These are phyloP conservation scores for Melozone crissalis DNA, from an alignment of 2,113 vertebrate species.

Conservation along the genomic window DNA sequence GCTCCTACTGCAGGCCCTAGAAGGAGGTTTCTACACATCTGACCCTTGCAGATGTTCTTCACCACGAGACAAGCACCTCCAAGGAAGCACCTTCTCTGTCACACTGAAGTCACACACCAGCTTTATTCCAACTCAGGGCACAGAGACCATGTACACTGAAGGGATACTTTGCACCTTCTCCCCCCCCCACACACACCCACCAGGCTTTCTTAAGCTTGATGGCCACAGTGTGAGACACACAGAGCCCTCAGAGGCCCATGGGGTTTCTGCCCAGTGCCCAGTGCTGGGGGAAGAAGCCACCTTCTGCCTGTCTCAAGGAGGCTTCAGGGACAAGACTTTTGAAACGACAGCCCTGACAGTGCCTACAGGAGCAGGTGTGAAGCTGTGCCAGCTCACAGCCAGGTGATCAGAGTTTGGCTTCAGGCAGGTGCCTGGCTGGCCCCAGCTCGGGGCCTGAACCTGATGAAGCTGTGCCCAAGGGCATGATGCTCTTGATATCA, in stretches of 20 bases:
- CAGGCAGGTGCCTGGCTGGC: not conserved
- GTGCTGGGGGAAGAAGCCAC: not conserved
- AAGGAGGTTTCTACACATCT: not conserved
- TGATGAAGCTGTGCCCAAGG: rapidly evolving
- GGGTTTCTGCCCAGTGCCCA: not conserved
- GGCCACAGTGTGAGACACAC: rapidly evolving
- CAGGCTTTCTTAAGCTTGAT: not conserved
- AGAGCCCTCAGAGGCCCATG: not conserved
- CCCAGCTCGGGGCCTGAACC: not conserved
- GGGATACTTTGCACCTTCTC: not conserved
- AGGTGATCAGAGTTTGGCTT: not conserved
- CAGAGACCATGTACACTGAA: not conserved
- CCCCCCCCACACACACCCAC: not conserved
- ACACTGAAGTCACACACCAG: rapidly evolving
- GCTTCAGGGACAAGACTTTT: not conserved
- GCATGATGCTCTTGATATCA: not conserved
- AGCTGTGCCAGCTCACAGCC: not conserved
- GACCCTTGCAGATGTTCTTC: not conserved
- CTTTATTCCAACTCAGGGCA: not conserved
- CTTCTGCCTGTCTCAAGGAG: not conserved
- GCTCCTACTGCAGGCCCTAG: not conserved
- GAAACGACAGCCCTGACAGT: not conserved
- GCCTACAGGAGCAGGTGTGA: not conserved
- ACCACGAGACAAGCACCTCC: not conserved
- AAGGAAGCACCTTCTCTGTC: not conserved